phyloP scores from a whole-genome alignment of 2,888 invertebrate species.

The Hirtodrosophila trivittata region DNA sequence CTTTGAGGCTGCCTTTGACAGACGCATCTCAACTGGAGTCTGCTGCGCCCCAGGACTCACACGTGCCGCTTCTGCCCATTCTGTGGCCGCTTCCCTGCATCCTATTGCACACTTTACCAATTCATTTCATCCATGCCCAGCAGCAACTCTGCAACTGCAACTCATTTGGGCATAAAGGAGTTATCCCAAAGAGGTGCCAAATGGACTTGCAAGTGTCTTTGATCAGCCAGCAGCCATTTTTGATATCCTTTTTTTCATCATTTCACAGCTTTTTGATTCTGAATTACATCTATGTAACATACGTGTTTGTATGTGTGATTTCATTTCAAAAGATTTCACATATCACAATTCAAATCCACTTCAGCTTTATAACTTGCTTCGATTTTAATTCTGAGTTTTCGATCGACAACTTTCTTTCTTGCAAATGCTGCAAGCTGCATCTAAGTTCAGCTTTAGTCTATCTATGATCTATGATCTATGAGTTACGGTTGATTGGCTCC shows the following conservation, averaged over 20 bases:
- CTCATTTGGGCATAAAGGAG: slow-evolving; percentile 4
- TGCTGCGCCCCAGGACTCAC: slow-evolving; percentile 6
- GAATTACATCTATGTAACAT: no score
- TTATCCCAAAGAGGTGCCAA: slow-evolving; percentile 6
- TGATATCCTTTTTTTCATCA: background rate
- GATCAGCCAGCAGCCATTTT: slow-evolving; percentile 40
- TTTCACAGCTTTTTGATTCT: background rate
- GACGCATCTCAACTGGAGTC: slow-evolving; percentile 14
- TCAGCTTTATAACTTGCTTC: no score
- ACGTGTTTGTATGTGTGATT: no score
- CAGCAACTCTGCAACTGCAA: slow-evolving; percentile 11
- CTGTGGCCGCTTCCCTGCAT: slow-evolving; percentile 10
- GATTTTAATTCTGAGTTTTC: no score
- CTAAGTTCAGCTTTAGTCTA: no score
- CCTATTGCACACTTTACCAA: slow-evolving; percentile 63
- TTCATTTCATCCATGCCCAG: slow-evolving; percentile 47
- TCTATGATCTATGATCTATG: no score
- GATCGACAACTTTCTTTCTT: no score
- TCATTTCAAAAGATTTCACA: no score
- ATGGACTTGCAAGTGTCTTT: slow-evolving; percentile 23
- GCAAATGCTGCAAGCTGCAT: no score
- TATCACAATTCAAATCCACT: no score
- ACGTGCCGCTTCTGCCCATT: slow-evolving; percentile 30
- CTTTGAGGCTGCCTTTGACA: slow-evolving; percentile 59
- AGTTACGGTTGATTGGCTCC: no score